Base-by-base conservation (phyloP, 2,113 vertebrate genomes). In the Lamprotornis superbus region DNA sequence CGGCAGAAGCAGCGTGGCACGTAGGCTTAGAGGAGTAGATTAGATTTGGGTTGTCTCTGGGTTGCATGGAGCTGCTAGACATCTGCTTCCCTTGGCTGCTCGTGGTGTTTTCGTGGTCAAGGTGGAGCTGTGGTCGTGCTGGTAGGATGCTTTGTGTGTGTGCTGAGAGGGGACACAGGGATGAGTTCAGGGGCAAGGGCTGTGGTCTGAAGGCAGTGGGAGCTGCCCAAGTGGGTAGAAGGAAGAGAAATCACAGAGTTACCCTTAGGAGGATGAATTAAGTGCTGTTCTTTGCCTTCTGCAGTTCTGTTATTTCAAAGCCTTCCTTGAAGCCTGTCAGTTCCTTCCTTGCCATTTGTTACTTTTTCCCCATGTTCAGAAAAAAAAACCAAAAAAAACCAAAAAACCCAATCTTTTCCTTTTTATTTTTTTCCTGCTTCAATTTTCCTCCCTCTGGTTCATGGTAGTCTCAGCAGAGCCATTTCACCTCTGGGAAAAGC, bases 21-120 rank as follows among this genome's bases (percentile, higher is more conserved):
- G 71, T 93, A 88, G 94, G 89, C 92, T 93, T 92, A 30, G 90
- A 95, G 92, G 52, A 75, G 90, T n/a, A 49, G 95, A 90, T 94
- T 74, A 52, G 92, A 87, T 86, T 90, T 71, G 92, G 60, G 86
- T 40, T 88, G 88, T 78, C 95, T 83, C 94, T 59, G 89, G 78
- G 50, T 59, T 53, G 77, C 61, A 2, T 2, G 69, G 88, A 84
- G 71, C 90, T 87, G 86, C 80, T 50, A 89, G 85, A 83, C 77
- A 90, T 75, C 90, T 89, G 91, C 90, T 76, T 85, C 86, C 79
- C 71, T 92, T 70, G 89, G 87, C 95, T 87, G 92, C 86, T 89
- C 5, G 20, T 57, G 93, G 63, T 65, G 93, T 69, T 87, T 46
- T 73, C 2, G 8, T 69, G 81, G 83, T 84, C 88, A 83, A 42